phyloP scores from a whole-genome alignment of 2,888 invertebrate species.

The Theodoxus fluviatilis region DNA sequence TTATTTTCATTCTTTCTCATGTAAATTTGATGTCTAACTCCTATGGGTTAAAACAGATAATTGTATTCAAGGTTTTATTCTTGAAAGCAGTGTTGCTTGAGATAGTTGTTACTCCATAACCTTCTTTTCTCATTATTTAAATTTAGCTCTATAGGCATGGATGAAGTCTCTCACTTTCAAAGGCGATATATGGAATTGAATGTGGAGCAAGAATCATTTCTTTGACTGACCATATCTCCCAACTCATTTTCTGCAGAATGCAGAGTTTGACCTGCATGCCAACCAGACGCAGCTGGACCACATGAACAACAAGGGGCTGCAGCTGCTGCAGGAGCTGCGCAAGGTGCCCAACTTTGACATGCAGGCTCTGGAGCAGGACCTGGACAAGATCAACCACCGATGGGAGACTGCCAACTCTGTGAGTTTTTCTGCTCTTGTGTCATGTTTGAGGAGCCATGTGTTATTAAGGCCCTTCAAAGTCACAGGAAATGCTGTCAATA shows the following conservation, averaged over 20 bases:
- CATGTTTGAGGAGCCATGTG: not conserved
- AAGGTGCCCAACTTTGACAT: slow-evolving; percentile 52
- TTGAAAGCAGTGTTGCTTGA: too few relatives aligned
- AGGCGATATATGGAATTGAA: too few relatives aligned
- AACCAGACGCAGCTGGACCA: slow-evolving; percentile 74
- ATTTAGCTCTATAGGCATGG: too few relatives aligned
- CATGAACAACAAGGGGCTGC: slow-evolving; percentile 70
- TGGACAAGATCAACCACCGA: slow-evolving; percentile 48
- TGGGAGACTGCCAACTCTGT: slow-evolving; percentile 55
- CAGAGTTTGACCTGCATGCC: slow-evolving; percentile 59
- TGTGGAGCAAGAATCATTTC: too few relatives aligned
- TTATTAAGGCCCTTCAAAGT: not conserved
- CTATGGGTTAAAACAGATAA: too few relatives aligned
- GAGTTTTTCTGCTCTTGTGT: slow-evolving; percentile 23
- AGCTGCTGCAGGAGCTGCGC: slow-evolving; percentile 60
- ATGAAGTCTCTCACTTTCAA: too few relatives aligned
- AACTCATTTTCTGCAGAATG: slow-evolving; percentile 44
- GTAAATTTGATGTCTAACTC: too few relatives aligned
- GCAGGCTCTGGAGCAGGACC: slow-evolving; percentile 46
- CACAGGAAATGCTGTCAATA: not conserved
- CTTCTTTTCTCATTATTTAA: too few relatives aligned
- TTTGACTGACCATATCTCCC: not conserved
- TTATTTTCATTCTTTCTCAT: too few relatives aligned
- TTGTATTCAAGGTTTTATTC: too few relatives aligned
- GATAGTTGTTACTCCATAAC: too few relatives aligned